Evolutionary conservation across 2,797 vertebrate genomes (phyloP), one percentile per base, ranked within the genome.

Genomic region (Sebastes kiyomatsui): DNA sequence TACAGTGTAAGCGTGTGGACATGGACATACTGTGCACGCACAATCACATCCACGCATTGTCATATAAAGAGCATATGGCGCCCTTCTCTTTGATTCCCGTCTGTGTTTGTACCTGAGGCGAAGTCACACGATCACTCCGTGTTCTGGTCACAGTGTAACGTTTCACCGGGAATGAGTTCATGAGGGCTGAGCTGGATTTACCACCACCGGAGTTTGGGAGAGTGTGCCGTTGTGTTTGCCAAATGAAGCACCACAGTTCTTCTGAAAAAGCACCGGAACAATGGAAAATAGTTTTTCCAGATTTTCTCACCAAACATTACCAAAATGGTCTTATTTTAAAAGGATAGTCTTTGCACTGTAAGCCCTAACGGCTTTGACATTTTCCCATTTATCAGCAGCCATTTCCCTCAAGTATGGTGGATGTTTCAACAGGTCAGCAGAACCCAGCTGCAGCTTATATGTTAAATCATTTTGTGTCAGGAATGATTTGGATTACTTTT

Each of bases 21-120:
- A 23, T 33, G 49, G 56, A 67, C 66, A 68, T 55, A 75, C 58
- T n/a, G 49, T 83, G 58, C 67, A 32, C 2, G 11, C 69, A 79
- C 77, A 80, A 54, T 61, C 56, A 32, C 75, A 77, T 16, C 62
- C 75, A 65, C 33, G 58, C 73, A 62, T 54, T 79, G 84, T 83
- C 80, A 67, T 74, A 67, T 79, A 46, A 73, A 65, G 68, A 79
- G 58, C 85, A 80, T 66, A 70, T 46, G 25, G 71, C 14, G 52
- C 77, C 42, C 54, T 65, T 81, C 74, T 32, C 87, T 94, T 94
- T 95, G 88, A 94, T 89, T 88, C 49, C 75, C 80, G 30, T 72
- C 82, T 90, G 84, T 75, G 81, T 88, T 92, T 88, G 77, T 77
- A 87, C 90, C 87, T 70, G 66, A 88, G 88, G 90, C 85, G 2